These are phyloP conservation scores for Pantherophis vulpinus DNA, from an alignment of 2,797 vertebrate species.

Conservation along the genomic window DNA sequence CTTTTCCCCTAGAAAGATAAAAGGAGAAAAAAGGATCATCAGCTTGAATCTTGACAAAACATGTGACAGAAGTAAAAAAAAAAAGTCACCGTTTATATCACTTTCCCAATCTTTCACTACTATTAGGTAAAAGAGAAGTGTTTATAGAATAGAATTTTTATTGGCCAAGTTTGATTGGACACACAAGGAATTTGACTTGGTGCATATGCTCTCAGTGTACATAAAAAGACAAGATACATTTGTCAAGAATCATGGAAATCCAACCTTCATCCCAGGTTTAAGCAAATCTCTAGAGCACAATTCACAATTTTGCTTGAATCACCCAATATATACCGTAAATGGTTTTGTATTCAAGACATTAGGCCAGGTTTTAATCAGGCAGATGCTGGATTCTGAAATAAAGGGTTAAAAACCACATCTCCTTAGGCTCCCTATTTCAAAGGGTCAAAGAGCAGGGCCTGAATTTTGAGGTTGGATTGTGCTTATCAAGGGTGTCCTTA, in stretches of 20 bases:
- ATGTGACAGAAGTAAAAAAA: not conserved
- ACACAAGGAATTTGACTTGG: too few species aligned
- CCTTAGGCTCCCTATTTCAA: not conserved
- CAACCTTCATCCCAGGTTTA: not conserved
- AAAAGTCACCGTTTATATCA: not conserved
- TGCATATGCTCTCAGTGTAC: too few species aligned
- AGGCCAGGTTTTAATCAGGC: not conserved
- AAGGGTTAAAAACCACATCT: not conserved
- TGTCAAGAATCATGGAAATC: not conserved
- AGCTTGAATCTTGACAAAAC: not conserved
- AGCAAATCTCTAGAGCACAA: not conserved
- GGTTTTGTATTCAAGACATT: not conserved
- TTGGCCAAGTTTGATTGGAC: too few species aligned
- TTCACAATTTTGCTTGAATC: not conserved
- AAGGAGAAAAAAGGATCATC: slow-evolving; percentile 42
- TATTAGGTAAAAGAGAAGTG: not conserved
- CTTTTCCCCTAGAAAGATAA: slow-evolving; percentile 74
- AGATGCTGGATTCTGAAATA: not conserved
- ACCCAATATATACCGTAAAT: not conserved
- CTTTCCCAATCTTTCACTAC: not conserved
- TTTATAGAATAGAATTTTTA: not conserved
- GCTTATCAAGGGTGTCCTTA: too few species aligned
- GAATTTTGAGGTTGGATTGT: not conserved
- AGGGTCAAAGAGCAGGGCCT: not conserved
- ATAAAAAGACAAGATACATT: too few species aligned